phyloP scores from a whole-genome alignment of 2,797 vertebrate species.

The Sciaenops ocellatus region DNA sequence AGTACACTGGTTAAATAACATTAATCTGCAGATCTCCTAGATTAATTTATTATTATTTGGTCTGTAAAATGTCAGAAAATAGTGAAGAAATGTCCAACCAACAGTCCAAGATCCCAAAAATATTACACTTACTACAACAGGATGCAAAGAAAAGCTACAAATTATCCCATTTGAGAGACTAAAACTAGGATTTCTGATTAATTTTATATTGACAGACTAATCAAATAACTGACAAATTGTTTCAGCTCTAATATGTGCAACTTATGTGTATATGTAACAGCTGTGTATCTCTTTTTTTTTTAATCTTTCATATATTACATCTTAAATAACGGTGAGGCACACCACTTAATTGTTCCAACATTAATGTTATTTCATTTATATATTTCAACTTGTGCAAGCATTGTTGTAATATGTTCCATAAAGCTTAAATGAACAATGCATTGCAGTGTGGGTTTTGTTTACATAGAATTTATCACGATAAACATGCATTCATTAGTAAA shows the following conservation, averaged over 20 bases:
- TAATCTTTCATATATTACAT: background rate
- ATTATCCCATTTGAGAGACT: fast-evolving
- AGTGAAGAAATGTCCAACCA: background rate
- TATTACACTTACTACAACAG: background rate
- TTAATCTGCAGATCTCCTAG: background rate
- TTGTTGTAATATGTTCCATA: background rate
- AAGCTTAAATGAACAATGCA: background rate
- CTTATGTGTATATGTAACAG: background rate
- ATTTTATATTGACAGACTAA: background rate
- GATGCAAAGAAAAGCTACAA: background rate
- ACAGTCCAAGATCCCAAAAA: background rate
- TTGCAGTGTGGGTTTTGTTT: background rate
- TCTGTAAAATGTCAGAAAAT: conserved; percentile 1
- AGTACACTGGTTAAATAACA: background rate
- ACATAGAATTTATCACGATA: background rate
- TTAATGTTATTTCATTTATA: background rate
- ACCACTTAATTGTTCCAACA: background rate
- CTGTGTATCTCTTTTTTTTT: background rate
- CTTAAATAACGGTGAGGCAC: background rate
- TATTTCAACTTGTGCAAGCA: background rate
- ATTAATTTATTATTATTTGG: background rate
- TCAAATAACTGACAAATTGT: background rate
- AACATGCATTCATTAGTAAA: background rate
- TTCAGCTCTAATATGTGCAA: background rate
- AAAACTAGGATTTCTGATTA: background rate